A percentile compares a stretch with the other conserved stretches of the same genome.
phyloP scores from a whole-genome alignment of 2,888 invertebrate species.

The Drosophila limbata region DNA sequence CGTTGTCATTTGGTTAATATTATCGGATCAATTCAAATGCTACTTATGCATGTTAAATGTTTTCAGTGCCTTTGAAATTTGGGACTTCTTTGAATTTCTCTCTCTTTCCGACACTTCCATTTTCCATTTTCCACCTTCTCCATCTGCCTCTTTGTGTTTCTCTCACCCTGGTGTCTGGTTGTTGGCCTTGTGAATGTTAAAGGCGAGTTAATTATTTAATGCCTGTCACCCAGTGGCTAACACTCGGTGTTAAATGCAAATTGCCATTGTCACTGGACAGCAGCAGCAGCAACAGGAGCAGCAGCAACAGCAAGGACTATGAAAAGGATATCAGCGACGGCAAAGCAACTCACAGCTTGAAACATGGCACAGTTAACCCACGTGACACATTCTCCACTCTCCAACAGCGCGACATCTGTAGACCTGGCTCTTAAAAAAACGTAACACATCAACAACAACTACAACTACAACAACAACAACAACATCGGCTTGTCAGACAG shows the following conservation, averaged over 20 bases:
- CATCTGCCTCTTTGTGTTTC: not conserved
- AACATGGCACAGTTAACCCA: slow-evolving; percentile 51
- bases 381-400: slow-evolving; percentile 37
- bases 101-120: not conserved
- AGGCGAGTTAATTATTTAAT: slow-evolving; percentile 84
- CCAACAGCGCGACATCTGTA: slow-evolving; percentile 38
- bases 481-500: slow-evolving; percentile 23
- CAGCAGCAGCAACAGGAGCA: slow-evolving; percentile 17
- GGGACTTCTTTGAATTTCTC: slow-evolving; percentile 53
- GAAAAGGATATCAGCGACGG: slow-evolving; percentile 55
- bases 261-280: slow-evolving; percentile 81
- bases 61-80: slow-evolving; percentile 38
- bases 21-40: slow-evolving; percentile 74
- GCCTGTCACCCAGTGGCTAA: slow-evolving; percentile 85
- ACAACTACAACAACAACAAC: slow-evolving; percentile 13
- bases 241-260: slow-evolving; percentile 84
- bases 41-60: slow-evolving; percentile 64
- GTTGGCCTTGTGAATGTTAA: slow-evolving; percentile 54
- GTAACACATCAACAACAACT: slow-evolving; percentile 12
- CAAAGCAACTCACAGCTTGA: slow-evolving; percentile 50
- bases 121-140: not conserved
- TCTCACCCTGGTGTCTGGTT: not conserved
- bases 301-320: slow-evolving; percentile 38
- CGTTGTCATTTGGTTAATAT: slow-evolving; percentile 48
- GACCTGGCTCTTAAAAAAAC: slow-evolving; percentile 32